These are phyloP conservation scores for Pharmacophagus antenor DNA, from an alignment of 2,888 invertebrate genomes.

Conservation along the genomic window DNA sequence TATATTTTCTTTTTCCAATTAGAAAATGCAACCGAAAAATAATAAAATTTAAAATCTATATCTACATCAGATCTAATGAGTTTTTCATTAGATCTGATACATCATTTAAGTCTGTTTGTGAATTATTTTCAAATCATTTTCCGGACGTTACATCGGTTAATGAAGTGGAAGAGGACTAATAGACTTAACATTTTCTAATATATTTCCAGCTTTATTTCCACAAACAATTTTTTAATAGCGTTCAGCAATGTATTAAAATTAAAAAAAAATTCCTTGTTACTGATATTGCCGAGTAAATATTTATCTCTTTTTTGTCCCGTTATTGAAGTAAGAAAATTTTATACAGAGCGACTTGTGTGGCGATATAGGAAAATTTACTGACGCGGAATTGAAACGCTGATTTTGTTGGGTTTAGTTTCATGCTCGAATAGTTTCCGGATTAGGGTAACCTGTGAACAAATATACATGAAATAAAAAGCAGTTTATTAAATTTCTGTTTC, in stretches of 20 bases:
- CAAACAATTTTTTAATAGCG: no score
- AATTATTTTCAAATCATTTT: not conserved
- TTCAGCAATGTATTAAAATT: no score
- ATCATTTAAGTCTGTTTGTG: not conserved
- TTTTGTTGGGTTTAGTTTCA: constrained; percentile 25
- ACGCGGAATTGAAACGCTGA: constrained; percentile 24
- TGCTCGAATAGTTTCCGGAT: constrained; percentile 15
- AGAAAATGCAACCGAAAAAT: no score
- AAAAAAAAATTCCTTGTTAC: not conserved
- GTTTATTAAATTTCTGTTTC: not conserved
- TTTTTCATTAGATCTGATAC: not conserved
- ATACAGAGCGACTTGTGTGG: not conserved
- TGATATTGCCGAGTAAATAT: not conserved
- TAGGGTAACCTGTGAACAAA: not conserved
- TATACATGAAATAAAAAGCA: not conserved
- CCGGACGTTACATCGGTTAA: not conserved
- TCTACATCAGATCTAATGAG: no score
- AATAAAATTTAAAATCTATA: no score
- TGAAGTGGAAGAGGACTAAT: not conserved
- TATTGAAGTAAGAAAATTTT: not conserved
- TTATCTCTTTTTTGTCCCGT: not conserved
- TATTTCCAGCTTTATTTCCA: no score
- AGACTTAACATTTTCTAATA: not conserved
- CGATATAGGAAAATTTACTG: constrained; percentile 20
- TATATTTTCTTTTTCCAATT: no score